Conservation (phyloP, 2,797 vertebrate species). For the Iguana delicatissima region DNA sequence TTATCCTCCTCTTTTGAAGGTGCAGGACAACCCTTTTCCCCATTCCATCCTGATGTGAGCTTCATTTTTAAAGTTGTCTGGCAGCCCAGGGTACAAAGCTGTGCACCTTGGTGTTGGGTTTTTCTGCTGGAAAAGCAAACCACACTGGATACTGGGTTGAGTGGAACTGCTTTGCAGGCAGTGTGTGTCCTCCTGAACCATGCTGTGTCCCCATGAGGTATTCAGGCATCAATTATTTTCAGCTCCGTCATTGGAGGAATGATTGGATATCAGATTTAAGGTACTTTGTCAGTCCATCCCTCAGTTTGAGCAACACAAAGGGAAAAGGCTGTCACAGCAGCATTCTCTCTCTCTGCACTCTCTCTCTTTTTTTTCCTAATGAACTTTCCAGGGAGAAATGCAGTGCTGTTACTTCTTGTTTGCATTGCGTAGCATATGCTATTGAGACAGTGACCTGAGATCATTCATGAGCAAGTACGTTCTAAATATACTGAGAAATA, state of each 20-base stretch:
- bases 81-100: background rate
- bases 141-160: background rate
- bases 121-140: background rate
- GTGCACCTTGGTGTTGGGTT: background rate
- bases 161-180: conserved; percentile 6
- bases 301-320: background rate
- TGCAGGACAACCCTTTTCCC: background rate
- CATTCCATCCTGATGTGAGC: background rate
- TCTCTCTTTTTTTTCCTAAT: background rate
- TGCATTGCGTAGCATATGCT: background rate
- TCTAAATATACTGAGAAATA: background rate
- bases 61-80: background rate
- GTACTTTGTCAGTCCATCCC: background rate
- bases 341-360: no score
- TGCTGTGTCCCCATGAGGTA: background rate
- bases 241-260: background rate
- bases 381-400: background rate
- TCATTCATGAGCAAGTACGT: background rate
- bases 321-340: background rate
- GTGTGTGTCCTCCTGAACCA: background rate
- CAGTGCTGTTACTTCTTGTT: background rate
- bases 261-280: conserved; percentile 8
- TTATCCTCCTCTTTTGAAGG: background rate
- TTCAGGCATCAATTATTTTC: background rate
- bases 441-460: background rate